A percentile compares a stretch with the other conserved stretches of the same genome.
These are phyloP conservation scores for Heliconius aoede DNA, from an alignment of 2,888 invertebrate species.

Conservation along the genomic window DNA sequence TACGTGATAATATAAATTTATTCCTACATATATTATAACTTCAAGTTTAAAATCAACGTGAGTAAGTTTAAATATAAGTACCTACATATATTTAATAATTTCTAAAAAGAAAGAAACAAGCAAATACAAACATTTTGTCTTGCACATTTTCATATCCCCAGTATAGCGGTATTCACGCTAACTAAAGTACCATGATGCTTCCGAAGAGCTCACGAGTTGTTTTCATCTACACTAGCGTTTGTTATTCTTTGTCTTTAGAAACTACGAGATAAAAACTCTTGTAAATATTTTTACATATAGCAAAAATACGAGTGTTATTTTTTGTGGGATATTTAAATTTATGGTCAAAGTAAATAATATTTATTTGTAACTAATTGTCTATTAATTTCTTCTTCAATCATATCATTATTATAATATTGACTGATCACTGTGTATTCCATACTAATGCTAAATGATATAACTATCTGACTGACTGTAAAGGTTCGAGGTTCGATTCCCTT, in stretches of 20 bases:
- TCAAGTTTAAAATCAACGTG: background rate
- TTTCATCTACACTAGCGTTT: slow-evolving; percentile 22
- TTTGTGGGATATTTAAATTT: background rate
- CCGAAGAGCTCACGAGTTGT: slow-evolving; percentile 22
- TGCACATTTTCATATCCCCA: slow-evolving; percentile 2
- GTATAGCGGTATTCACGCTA: background rate
- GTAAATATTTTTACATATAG: slow-evolving; percentile 8
- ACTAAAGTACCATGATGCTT: slow-evolving; percentile 13
- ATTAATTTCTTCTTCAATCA: too few relatives aligned
- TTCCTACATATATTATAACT: too few relatives aligned
- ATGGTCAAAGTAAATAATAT: background rate
- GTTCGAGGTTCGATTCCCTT: background rate
- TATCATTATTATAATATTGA: too few relatives aligned
- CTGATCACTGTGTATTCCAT: too few relatives aligned
- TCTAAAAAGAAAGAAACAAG: background rate
- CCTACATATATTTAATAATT: background rate
- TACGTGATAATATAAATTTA: background rate
- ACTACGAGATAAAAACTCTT: slow-evolving; percentile 20
- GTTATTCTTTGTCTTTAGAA: slow-evolving; percentile 20
- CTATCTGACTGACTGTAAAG: background rate
- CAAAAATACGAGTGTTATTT: background rate
- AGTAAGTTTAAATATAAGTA: background rate
- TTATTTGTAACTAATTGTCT: background rate
- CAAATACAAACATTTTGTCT: slow-evolving; percentile 5
- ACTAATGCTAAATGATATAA: too few relatives aligned